Conservation (phyloP, 2,888 invertebrate genomes). For the Melinaea menophilus region DNA sequence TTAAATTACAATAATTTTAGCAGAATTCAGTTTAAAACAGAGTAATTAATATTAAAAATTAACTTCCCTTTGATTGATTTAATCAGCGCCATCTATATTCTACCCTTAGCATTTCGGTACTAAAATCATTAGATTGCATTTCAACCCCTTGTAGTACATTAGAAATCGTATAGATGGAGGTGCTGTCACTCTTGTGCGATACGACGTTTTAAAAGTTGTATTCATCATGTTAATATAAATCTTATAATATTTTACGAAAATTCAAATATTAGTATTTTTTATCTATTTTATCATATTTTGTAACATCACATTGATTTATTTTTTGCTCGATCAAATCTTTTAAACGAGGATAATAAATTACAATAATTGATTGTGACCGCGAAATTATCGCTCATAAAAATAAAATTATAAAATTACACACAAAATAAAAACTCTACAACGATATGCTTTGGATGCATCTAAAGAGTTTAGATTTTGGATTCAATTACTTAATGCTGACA, state of each 20-base stretch:
- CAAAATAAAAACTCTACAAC: not conserved
- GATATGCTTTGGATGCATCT: not conserved
- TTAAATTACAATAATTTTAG: too few relatives aligned
- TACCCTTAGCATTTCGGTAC: conserved; percentile 45
- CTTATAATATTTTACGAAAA: too few relatives aligned
- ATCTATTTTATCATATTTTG: too few relatives aligned
- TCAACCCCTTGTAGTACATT: conserved; percentile 31
- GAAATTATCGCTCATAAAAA: conserved; percentile 1
- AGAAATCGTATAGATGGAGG: conserved; percentile 49
- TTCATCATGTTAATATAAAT: too few relatives aligned
- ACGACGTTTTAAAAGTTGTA: too few relatives aligned
- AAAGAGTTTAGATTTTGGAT: not conserved
- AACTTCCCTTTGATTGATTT: conserved; percentile 12
- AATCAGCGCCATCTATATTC: conserved; percentile 50
- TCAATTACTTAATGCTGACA: conserved; percentile 1
- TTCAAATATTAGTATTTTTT: too few relatives aligned
- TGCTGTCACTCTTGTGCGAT: conserved; percentile 9
- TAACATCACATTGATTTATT: too few relatives aligned
- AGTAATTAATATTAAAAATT: not conserved
- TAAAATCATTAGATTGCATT: conserved; percentile 42
- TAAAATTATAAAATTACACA: not conserved
- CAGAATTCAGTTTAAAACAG: not conserved
- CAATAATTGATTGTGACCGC: not conserved
- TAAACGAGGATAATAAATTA: not conserved
- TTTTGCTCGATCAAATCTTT: too few relatives aligned